Conservation (phyloP, 1,140 invertebrate species). For the Amyelois transitella region DNA sequence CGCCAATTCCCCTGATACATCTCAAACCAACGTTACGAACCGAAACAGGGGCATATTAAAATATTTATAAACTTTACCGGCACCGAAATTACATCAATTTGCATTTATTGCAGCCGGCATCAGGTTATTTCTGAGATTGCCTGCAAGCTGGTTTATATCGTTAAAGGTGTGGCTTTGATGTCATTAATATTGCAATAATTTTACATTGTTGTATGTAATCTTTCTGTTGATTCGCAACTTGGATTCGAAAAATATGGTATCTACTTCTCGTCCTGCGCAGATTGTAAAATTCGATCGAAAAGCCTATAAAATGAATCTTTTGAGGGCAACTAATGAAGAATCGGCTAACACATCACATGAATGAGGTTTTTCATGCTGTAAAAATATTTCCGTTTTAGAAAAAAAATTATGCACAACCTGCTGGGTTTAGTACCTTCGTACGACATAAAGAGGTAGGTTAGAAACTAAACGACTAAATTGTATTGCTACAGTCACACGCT, state of each 20-base stretch:
- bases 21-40: neutral
- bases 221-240: no score
- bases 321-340: no score
- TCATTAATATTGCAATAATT: neutral
- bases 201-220: neutral
- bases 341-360: no score
- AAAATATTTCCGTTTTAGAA: no score
- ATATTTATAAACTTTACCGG: neutral
- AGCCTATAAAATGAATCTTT: no score
- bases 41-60: neutral
- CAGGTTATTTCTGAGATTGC: slow-evolving; percentile 12
- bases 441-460: neutral
- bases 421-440: no score
- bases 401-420: no score
- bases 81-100: slow-evolving; percentile 1
- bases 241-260: no score
- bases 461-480: neutral
- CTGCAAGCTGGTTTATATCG: slow-evolving; percentile 3
- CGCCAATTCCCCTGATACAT: neutral
- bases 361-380: no score
- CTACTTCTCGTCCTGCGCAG: no score
- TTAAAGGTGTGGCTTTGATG: slow-evolving; percentile 10
- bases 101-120: slow-evolving; percentile 12
- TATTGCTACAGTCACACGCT: neutral
- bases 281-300: no score